Evolutionary conservation across 2,113 vertebrate genomes (phyloP).

Genomic region (Ranitomeya variabilis): DNA sequence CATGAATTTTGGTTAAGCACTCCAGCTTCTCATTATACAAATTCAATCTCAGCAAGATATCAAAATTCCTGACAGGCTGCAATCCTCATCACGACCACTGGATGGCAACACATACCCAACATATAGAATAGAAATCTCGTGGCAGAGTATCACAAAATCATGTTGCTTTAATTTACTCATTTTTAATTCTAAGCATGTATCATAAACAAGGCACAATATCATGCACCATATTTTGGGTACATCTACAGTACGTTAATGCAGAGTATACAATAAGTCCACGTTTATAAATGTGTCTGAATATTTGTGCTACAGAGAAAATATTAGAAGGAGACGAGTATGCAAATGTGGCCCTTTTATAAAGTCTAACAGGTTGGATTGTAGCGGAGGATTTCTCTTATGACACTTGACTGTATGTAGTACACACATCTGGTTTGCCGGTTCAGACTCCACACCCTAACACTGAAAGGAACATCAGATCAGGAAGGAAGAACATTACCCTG

Average conservation of each 20-base stretch:
- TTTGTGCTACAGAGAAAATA: background rate
- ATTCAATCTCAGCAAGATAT: too few species aligned
- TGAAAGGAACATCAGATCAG: conserved; percentile 27
- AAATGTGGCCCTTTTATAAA: background rate
- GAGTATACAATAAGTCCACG: background rate
- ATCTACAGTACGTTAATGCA: background rate
- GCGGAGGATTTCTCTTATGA: background rate
- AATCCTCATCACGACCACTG: too few species aligned
- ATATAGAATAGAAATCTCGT: too few species aligned
- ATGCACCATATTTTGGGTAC: background rate
- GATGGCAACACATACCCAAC: too few species aligned
- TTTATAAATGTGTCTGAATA: background rate
- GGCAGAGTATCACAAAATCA: too few species aligned
- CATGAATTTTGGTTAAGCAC: too few species aligned
- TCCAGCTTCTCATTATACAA: too few species aligned
- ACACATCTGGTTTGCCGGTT: conserved; percentile 2
- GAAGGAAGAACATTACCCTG: conserved; percentile 36
- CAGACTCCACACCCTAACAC: conserved; percentile 33
- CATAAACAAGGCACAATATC: background rate
- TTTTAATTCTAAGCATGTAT: background rate
- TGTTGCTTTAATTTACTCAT: background rate
- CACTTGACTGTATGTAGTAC: background rate
- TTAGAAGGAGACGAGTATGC: too few species aligned
- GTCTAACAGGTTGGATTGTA: background rate
- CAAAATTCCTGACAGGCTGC: too few species aligned